Percentiles rank a stretch among this genome's conserved stretches.
phyloP scores from a whole-genome alignment of 2,888 invertebrate genomes.

The Vanessa cardui region DNA sequence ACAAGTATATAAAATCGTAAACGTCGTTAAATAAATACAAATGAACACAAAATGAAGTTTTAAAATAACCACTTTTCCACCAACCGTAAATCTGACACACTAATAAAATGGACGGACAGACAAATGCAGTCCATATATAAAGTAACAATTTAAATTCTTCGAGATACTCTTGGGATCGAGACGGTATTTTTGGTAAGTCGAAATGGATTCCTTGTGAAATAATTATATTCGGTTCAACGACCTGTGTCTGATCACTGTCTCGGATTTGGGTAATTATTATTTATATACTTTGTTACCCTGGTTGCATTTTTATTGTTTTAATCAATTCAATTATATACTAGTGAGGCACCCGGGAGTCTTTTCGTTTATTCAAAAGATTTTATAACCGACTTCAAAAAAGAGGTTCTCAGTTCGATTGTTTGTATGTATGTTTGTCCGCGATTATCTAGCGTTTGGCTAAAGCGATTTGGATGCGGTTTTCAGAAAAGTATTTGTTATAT shows the following conservation, averaged over 20 bases:
- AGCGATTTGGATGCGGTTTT: no score
- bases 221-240: neutral
- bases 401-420: no score
- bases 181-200: constrained; percentile 40
- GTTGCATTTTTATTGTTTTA: neutral
- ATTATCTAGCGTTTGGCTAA: no score
- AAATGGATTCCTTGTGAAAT: constrained; percentile 8
- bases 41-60: constrained; percentile 33
- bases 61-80: constrained; percentile 57
- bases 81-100: constrained; percentile 63
- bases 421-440: no score
- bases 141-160: constrained; percentile 70
- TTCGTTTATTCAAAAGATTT: no score
- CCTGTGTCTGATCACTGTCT: neutral
- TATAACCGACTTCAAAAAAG: no score
- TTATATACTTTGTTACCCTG: neutral
- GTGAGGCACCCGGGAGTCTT: no score
- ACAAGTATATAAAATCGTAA: constrained; percentile 16
- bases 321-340: neutral
- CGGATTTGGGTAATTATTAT: neutral
- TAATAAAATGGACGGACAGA: constrained; percentile 72
- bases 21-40: constrained; percentile 25
- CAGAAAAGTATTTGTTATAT: no score
- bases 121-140: constrained; percentile 63
- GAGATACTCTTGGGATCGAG: constrained; percentile 43